Percentiles rank a stretch among this genome's conserved stretches.
Conservation (phyloP, 2,113 vertebrate species). For the Labeo catla region DNA sequence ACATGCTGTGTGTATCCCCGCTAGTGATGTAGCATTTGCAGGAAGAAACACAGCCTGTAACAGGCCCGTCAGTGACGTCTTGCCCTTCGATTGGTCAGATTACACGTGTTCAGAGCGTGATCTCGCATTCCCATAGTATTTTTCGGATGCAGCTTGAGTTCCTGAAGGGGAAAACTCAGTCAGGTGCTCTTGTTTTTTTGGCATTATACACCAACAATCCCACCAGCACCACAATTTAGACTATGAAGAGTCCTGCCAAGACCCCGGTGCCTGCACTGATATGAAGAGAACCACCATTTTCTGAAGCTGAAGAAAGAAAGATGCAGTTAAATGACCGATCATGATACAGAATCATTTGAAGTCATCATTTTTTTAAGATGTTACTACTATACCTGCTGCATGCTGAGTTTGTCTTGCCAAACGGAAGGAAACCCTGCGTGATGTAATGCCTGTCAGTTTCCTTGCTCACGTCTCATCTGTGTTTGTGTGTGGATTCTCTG, state of each 20-base stretch:
- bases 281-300: neutral
- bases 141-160: too few relatives aligned
- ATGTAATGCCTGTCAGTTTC: constrained; percentile 45
- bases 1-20: too few relatives aligned
- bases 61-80: too few relatives aligned
- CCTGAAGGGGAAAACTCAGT: too few relatives aligned
- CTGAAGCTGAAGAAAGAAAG: neutral
- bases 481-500: neutral
- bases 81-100: too few relatives aligned
- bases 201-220: neutral
- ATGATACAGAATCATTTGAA: neutral
- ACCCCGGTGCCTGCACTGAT: constrained; percentile 45
- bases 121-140: too few relatives aligned
- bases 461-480: constrained; percentile 33
- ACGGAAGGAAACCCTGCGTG: constrained; percentile 60
- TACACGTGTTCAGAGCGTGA: too few relatives aligned
- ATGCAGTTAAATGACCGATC: neutral
- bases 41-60: too few relatives aligned
- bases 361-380: neutral
- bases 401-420: neutral
- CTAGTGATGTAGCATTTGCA: too few relatives aligned
- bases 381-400: neutral
- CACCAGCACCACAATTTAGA: constrained; percentile 46
- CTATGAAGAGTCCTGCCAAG: constrained; percentile 49
- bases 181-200: neutral